Conservation (phyloP, 2,113 vertebrate genomes). For the Chloroceryle aenea region DNA sequence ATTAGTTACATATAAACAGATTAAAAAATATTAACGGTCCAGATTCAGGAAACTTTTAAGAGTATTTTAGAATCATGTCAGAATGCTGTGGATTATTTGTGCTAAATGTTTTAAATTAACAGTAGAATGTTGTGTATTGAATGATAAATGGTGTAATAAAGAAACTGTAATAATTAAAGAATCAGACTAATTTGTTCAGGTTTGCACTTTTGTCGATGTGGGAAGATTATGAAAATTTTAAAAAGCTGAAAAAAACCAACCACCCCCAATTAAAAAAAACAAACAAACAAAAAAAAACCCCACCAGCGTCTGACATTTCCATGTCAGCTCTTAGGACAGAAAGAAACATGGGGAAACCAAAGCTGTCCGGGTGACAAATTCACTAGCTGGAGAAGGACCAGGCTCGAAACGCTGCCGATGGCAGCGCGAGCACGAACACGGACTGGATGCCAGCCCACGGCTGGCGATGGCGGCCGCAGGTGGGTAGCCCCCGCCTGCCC, state of each 20-base stretch:
- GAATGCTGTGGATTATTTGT: not conserved
- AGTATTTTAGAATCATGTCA: not conserved
- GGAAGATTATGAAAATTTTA: not conserved
- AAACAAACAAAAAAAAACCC: too few relatives aligned
- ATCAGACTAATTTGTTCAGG: not conserved
- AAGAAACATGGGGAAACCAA: not conserved
- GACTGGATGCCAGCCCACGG: fast-evolving
- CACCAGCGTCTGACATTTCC: not conserved
- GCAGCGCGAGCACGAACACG: fast-evolving
- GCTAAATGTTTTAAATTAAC: not conserved
- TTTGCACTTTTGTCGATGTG: not conserved
- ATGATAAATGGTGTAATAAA: not conserved
- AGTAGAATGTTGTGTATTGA: not conserved
- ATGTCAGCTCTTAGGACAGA: fast-evolving
- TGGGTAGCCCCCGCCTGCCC: not conserved
- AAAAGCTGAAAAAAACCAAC: too few relatives aligned
- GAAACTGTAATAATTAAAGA: not conserved
- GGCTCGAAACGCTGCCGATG: fast-evolving
- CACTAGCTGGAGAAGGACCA: fast-evolving
- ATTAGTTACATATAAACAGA: not conserved
- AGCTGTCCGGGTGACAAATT: not conserved
- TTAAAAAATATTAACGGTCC: too few relatives aligned
- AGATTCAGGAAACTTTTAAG: not conserved
- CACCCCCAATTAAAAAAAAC: too few relatives aligned
- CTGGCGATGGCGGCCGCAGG: not conserved